A percentile compares a stretch with the other conserved stretches of the same genome.
These are phyloP conservation scores for Sinocyclocheilus grahami DNA, from an alignment of 2,113 vertebrate genomes.

Conservation along the genomic window DNA sequence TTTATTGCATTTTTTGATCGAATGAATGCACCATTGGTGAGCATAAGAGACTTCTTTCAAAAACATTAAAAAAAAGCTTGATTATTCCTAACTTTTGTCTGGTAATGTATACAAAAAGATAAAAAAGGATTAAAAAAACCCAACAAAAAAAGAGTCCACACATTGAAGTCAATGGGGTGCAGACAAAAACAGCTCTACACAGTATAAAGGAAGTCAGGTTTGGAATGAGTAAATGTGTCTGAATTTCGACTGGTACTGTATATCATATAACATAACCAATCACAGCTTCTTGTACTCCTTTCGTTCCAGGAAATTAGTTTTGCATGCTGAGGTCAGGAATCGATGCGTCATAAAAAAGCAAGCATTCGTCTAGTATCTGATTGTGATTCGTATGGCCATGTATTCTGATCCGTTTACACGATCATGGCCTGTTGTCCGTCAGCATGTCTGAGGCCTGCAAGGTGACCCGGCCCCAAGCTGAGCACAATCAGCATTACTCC, in stretches of 20 bases:
- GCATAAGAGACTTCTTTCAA: too few relatives aligned
- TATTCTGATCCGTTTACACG: constrained; percentile 31
- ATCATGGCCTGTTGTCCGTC: constrained; percentile 14
- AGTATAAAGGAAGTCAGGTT: background rate
- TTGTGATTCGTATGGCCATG: constrained; percentile 31
- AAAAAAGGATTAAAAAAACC: too few relatives aligned
- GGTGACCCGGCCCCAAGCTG: constrained; percentile 34
- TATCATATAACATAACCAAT: background rate
- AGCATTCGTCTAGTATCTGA: constrained; percentile 21
- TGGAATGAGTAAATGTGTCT: background rate
- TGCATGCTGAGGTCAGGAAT: constrained; percentile 28
- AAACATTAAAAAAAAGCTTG: background rate
- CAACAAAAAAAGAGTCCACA: too few relatives aligned
- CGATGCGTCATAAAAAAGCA: background rate
- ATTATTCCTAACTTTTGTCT: background rate
- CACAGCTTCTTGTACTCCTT: background rate
- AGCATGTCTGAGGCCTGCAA: constrained; percentile 35
- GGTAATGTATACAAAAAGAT: background rate
- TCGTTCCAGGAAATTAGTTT: constrained; percentile 17
- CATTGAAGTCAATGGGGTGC: background rate
- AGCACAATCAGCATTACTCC: constrained; percentile 41
- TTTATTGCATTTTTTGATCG: too few relatives aligned
- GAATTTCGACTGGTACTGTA: background rate
- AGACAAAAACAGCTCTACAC: background rate
- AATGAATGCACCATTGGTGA: too few relatives aligned